Percentiles rank a stretch among this genome's conserved stretches.
Conservation (phyloP, 2,888 invertebrate species). For the Eupithecia exiguata region DNA sequence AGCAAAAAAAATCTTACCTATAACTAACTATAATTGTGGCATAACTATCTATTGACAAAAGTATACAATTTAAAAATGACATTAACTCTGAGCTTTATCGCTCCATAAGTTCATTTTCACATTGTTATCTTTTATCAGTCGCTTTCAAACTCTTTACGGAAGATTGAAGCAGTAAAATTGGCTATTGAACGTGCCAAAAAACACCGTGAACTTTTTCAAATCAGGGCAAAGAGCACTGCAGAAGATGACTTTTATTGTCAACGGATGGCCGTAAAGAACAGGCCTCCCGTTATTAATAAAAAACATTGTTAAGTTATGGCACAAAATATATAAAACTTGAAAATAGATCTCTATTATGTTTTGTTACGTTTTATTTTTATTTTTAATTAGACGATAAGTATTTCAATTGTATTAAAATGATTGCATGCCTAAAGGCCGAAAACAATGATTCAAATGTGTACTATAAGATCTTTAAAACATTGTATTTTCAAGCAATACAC, state of each 20-base stretch:
- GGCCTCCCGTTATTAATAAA: constrained; percentile 31
- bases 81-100: not conserved
- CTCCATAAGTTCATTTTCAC: not conserved
- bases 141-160: constrained; percentile 27
- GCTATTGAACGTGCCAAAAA: constrained; percentile 38
- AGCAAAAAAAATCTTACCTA: not conserved
- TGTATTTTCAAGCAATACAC: too few relatives aligned
- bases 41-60: too few relatives aligned
- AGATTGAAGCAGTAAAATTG: constrained; percentile 31
- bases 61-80: too few relatives aligned
- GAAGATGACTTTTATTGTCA: constrained; percentile 47
- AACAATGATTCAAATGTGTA: too few relatives aligned
- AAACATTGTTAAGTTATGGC: not conserved
- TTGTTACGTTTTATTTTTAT: too few relatives aligned
- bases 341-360: too few relatives aligned
- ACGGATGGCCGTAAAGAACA: constrained; percentile 44
- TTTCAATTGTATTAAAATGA: too few relatives aligned
- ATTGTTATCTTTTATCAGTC: constrained; percentile 7
- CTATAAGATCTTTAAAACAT: too few relatives aligned
- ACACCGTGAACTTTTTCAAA: constrained; percentile 42
- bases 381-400: too few relatives aligned
- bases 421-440: too few relatives aligned
- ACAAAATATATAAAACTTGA: not conserved
- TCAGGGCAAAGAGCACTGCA: constrained; percentile 40
- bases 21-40: not conserved